Evolutionary conservation across 2,888 invertebrate species (phyloP).

Genomic region (Axea sp.): DNA sequence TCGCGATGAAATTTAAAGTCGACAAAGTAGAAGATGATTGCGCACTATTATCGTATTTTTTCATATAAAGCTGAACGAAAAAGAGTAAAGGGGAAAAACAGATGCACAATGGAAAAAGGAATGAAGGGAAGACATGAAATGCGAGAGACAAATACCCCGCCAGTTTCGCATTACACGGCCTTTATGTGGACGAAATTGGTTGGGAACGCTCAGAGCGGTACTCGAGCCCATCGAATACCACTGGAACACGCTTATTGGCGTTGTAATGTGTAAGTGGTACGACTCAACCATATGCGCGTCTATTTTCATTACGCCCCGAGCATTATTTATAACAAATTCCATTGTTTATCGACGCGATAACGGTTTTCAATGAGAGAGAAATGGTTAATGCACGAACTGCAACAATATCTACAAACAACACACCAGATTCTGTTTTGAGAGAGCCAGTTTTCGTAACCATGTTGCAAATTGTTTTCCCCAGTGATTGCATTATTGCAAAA

Average conservation of each 20-base stretch:
- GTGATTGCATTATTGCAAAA: background rate
- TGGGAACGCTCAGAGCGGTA: slow-evolving; percentile 39
- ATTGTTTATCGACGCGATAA: slow-evolving; percentile 14
- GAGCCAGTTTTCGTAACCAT: background rate
- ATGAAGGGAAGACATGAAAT: slow-evolving; percentile 36
- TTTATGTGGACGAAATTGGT: slow-evolving; percentile 54
- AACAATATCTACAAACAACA: background rate
- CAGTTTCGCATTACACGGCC: slow-evolving; percentile 45
- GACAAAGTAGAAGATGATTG: slow-evolving; percentile 52
- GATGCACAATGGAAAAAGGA: slow-evolving; percentile 12
- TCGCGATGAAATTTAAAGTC: slow-evolving; percentile 25
- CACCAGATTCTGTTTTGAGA: background rate
- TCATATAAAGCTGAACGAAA: slow-evolving; percentile 15
- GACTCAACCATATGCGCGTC: slow-evolving; percentile 49
- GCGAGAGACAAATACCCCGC: slow-evolving; percentile 44
- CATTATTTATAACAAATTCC: slow-evolving; percentile 29
- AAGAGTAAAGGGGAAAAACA: background rate
- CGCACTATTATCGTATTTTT: slow-evolving; percentile 42
- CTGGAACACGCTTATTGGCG: slow-evolving; percentile 53
- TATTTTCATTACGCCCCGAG: slow-evolving; percentile 10
- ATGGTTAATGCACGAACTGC: slow-evolving; percentile 6
- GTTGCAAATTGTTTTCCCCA: slow-evolving; percentile 1
- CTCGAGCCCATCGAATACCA: slow-evolving; percentile 52
- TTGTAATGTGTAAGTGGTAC: slow-evolving; percentile 55
- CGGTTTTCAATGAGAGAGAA: background rate